Evolutionary conservation across 2,888 invertebrate genomes (phyloP).

Genomic region (Meteorus colon): DNA sequence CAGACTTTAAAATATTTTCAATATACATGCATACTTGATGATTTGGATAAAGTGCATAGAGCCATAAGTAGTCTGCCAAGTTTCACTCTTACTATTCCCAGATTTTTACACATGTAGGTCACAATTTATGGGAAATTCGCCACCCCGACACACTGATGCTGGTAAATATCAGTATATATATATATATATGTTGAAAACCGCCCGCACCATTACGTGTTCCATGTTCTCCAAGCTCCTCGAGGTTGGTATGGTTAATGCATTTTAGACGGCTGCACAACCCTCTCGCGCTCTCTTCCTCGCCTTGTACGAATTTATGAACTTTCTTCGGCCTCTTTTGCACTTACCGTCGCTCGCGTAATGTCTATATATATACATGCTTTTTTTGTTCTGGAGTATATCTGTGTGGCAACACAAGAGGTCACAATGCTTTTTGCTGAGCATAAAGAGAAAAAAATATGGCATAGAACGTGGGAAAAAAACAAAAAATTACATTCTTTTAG

Average conservation of each 20-base stretch:
- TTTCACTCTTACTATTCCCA: slow-evolving; percentile 20
- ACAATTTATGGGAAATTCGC: slow-evolving; percentile 53
- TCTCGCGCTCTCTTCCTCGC: slow-evolving; percentile 21
- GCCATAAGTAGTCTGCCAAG: slow-evolving; percentile 18
- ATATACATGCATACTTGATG: neutral
- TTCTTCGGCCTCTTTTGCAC: slow-evolving; percentile 52
- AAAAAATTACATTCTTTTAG: slow-evolving; percentile 14
- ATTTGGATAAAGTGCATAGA: slow-evolving; percentile 13
- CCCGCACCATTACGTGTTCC: slow-evolving; percentile 48
- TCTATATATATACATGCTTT: slow-evolving; percentile 13
- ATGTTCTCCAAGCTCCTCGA: slow-evolving; percentile 46
- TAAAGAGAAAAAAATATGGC: neutral
- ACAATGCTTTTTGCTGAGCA: slow-evolving; percentile 24
- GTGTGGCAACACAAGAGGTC: slow-evolving; percentile 24
- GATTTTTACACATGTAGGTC: slow-evolving; percentile 53
- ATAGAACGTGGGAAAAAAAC: neutral
- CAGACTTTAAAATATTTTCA: neutral
- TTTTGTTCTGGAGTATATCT: slow-evolving; percentile 13
- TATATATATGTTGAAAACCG: slow-evolving; percentile 42
- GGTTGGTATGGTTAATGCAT: slow-evolving; percentile 49
- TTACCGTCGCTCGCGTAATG: slow-evolving; percentile 41
- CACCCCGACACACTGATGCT: slow-evolving; percentile 40
- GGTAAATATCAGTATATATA: slow-evolving; percentile 43
- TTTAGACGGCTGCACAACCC: slow-evolving; percentile 49
- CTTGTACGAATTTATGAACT: slow-evolving; percentile 55